Base-by-base conservation (phyloP, 2,888 invertebrate genomes). In the Microplitis manilae region DNA sequence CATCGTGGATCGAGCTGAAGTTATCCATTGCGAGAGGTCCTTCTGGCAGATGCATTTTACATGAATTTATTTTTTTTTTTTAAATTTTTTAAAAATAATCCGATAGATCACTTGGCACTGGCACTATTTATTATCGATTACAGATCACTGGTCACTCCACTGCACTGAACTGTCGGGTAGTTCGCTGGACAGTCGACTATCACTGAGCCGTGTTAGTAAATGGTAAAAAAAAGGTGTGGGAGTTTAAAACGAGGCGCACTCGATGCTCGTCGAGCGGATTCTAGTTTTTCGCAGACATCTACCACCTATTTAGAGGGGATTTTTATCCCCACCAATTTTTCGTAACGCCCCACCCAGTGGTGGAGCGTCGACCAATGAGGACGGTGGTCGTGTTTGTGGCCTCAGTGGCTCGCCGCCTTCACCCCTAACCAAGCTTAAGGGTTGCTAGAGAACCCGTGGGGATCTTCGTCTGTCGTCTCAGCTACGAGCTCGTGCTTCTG, bases 1-100 rank as follows among this genome's bases (percentile, higher is more conserved):
- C 94, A 86, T 96, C 95, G 88, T 95, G 94, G 84, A 96, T 92
- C 84, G 94, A 93, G 82, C 93, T 92, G 90, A 94, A 95, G 91
- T 94, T 94, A 85, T 96, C 95, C 90, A 94, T 93, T 92, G 94
- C 94, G 83, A 92, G 92, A 82, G 93, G 91, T 85, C 93, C 92
- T 84, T 91, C 93, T 89, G 94, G 94, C 79, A 94, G 91, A 93
- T 94, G 94, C 94, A 94, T 94, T 90, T 91, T 85, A 38, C 15
- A 9, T 30, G 4, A 60, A n/a, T 6, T 9, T 6, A 4, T 30
- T 30, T 30, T 30, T 30, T 20, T 20, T 30, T 30, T 30, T 30
- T 73, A 61, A 68, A 77, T 73, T 60, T 60, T 62, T 71, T 2
- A 1, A 38, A 6, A 30, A 6, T 17, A 38, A 59, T 5, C 30